Evolutionary conservation across 2,113 vertebrate species (phyloP), one percentile per base, ranked within the genome.

Genomic region (Callipepla squamata): DNA sequence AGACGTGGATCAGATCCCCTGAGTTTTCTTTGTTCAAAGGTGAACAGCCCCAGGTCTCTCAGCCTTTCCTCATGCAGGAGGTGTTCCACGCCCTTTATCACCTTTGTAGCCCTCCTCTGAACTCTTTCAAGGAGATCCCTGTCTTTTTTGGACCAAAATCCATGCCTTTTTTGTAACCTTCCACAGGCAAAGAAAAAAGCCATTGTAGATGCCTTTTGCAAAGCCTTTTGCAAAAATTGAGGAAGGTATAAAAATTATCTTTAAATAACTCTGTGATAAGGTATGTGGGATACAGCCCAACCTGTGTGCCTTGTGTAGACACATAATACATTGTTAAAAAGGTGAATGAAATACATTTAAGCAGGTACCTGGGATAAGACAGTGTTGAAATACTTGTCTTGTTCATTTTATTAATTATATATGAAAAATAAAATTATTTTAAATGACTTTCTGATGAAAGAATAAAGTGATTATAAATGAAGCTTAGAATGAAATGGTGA

Each of bases 391-490:
- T 62, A 69, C 1, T 16, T 48, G 9, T 58, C 65, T 69, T 81
- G 18, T 66, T 90, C 50, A 21, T 65, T 80, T 15, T n/a, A 65
- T 23, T 85, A 74, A 78, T 69, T 85, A 85, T 32, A 62, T 38
- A 75, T 40, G 57, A 32, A 70, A 88, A 90, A 23, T 57, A 78
- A 75, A 74, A 75, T 70, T 1, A 82, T 85, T 87, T 90, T 62
- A 66, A 85, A 66, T 72, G 2, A 70, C 25, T 47, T 85, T 88
- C 42, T 88, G 36, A 61, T 79, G 62, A 85, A 82, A 90, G 36
- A 81, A 92, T 74, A 25, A 93, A 87, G 45, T 51, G 11, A 45
- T 53, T 77, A 73, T 75, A 50, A 90, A 95, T 74, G 85, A 92
- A 85, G 8, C 40, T 81, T 82, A 81, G 34, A 81, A 79, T 10